phyloP scores from a whole-genome alignment of 2,113 vertebrate species.

The Sapajus apella region DNA sequence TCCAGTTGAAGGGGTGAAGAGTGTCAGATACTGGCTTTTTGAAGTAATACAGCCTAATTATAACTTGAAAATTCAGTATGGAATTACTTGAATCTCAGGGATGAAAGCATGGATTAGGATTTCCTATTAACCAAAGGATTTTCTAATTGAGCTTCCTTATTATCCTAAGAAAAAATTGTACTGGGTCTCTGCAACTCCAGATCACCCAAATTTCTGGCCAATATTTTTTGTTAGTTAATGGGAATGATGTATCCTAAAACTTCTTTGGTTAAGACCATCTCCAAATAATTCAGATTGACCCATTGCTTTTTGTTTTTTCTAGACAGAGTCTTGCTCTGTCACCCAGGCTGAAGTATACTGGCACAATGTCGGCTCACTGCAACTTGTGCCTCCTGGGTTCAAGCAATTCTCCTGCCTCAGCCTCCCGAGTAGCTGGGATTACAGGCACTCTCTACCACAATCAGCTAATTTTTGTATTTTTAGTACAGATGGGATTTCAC shows the following conservation, averaged over 20 bases:
- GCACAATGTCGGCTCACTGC: accelerated
- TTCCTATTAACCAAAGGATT: neutral
- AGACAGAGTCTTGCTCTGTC: too few species aligned
- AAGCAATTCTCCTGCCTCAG: too few species aligned
- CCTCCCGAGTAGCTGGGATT: too few species aligned
- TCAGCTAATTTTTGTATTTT: too few species aligned
- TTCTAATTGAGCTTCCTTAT: neutral
- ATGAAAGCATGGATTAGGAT: neutral
- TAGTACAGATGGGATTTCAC: too few species aligned
- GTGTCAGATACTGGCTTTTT: neutral
- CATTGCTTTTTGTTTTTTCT: too few species aligned
- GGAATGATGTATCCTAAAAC: neutral
- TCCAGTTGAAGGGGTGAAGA: neutral
- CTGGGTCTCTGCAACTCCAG: neutral
- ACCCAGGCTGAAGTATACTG: too few species aligned
- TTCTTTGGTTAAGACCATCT: neutral
- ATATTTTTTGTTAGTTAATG: neutral
- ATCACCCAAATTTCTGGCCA: neutral
- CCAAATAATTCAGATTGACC: neutral
- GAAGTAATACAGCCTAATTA: neutral
- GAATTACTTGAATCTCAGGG: neutral
- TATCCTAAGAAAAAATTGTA: neutral
- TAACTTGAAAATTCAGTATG: neutral
- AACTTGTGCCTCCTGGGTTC: too few species aligned
- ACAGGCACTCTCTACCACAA: too few species aligned